Evolutionary conservation across 2,888 invertebrate genomes (phyloP).

Genomic region (Troilus luridus): DNA sequence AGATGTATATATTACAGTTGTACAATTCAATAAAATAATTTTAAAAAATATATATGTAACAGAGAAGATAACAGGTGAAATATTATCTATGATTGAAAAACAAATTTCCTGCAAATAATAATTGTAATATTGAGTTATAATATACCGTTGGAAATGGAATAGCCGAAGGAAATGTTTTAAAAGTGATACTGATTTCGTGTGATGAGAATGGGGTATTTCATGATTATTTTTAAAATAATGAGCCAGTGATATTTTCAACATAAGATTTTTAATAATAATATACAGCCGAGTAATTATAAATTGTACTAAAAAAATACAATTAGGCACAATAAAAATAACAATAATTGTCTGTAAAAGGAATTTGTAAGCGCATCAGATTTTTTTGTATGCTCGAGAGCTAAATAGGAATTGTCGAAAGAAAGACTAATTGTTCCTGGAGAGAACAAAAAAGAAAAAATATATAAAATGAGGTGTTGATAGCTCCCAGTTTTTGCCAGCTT

Average conservation of each 20-base stretch:
- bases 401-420: conserved; percentile 11
- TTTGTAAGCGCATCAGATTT: conserved; percentile 11
- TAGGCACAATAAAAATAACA: background rate
- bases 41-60: too few relatives aligned
- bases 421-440: conserved; percentile 26
- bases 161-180: too few relatives aligned
- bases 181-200: too few relatives aligned
- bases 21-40: too few relatives aligned
- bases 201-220: background rate
- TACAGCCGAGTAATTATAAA: background rate
- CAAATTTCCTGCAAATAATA: too few relatives aligned
- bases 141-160: too few relatives aligned
- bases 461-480: conserved; percentile 40
- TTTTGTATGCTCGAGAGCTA: background rate
- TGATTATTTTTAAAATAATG: background rate
- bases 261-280: background rate
- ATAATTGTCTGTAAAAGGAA: conserved; percentile 10
- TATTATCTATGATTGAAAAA: too few relatives aligned
- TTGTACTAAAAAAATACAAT: background rate
- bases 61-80: too few relatives aligned
- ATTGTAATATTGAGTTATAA: too few relatives aligned
- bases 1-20: too few relatives aligned
- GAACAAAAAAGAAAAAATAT: background rate
- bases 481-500: conserved; percentile 2
- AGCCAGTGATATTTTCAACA: background rate